These are phyloP conservation scores for Parnassius mnemosyne DNA, from an alignment of 2,888 invertebrate genomes.

Conservation along the genomic window DNA sequence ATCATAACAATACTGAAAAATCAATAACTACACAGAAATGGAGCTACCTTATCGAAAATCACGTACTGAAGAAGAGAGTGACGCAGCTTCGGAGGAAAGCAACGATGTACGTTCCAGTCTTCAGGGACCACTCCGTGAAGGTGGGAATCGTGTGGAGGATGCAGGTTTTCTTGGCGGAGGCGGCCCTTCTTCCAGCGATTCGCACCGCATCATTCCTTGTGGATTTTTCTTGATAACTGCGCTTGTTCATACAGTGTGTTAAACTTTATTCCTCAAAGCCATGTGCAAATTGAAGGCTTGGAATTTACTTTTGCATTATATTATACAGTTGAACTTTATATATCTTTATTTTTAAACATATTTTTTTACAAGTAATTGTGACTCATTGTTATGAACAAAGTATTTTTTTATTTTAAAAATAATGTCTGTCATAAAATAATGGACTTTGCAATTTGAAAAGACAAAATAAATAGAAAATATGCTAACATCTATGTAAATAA, in stretches of 20 bases:
- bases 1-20: no score
- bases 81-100: constrained; percentile 63
- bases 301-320: not conserved
- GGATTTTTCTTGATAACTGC: constrained; percentile 64
- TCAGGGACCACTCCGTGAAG: constrained; percentile 83
- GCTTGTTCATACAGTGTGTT: constrained; percentile 57
- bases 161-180: constrained; percentile 68
- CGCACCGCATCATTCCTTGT: constrained; percentile 44
- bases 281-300: constrained; percentile 52
- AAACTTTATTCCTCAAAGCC: constrained; percentile 58
- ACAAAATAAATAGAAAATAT: no score
- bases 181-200: constrained; percentile 46
- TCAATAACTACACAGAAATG: constrained; percentile 72
- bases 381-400: no score
- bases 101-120: constrained; percentile 82
- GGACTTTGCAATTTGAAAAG: no score
- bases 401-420: no score
- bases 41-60: constrained; percentile 80
- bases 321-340: not conserved
- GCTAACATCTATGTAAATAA: constrained; percentile 15
- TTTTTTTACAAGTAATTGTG: no score
- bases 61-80: constrained; percentile 68
- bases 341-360: no score
- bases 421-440: no score
- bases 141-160: constrained; percentile 73